Percentiles rank a stretch among this genome's conserved stretches.
Conservation (phyloP, 2,113 vertebrate species). For the Atlantisia rogersi region DNA sequence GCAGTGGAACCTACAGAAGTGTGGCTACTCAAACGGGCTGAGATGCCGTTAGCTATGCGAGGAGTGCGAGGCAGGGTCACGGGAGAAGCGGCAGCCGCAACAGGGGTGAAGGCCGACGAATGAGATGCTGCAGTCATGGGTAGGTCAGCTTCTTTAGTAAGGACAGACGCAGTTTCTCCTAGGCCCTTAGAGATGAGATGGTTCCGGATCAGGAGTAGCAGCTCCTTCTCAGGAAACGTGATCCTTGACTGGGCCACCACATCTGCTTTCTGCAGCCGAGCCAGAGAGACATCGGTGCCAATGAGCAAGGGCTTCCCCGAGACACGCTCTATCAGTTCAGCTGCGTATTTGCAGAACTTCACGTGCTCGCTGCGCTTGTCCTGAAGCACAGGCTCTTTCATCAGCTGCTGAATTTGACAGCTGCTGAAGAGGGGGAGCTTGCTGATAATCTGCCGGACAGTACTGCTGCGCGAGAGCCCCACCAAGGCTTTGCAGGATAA, state of each 20-base stretch:
- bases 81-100: conserved; percentile 81
- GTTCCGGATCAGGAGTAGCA: conserved; percentile 93
- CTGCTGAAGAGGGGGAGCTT: conserved; percentile 98
- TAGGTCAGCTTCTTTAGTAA: conserved; percentile 94
- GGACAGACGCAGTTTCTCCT: conserved; percentile 86
- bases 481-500: conserved; percentile 95
- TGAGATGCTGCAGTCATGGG: conserved; percentile 91
- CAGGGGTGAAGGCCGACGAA: conserved; percentile 84
- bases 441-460: conserved; percentile 97
- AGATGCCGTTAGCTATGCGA: conserved; percentile 90
- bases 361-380: conserved; percentile 98
- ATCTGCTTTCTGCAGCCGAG: conserved; percentile 92
- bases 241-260: conserved; percentile 98
- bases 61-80: conserved; percentile 90
- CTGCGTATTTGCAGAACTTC: conserved; percentile 95
- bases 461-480: conserved; percentile 90
- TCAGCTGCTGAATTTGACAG: conserved; percentile 97
- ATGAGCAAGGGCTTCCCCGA: conserved; percentile 95
- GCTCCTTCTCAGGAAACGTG: conserved; percentile 94
- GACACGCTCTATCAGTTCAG: conserved; percentile 94
- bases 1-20: conserved; percentile 76
- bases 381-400: conserved; percentile 98
- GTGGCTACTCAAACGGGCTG: conserved; percentile 81
- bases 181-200: conserved; percentile 97
- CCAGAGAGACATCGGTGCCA: conserved; percentile 94